A percentile compares a stretch with the other conserved stretches of the same genome.
These are phyloP conservation scores for Muscidifurax raptorellus DNA, from an alignment of 1,140 invertebrate species.

Conservation along the genomic window DNA sequence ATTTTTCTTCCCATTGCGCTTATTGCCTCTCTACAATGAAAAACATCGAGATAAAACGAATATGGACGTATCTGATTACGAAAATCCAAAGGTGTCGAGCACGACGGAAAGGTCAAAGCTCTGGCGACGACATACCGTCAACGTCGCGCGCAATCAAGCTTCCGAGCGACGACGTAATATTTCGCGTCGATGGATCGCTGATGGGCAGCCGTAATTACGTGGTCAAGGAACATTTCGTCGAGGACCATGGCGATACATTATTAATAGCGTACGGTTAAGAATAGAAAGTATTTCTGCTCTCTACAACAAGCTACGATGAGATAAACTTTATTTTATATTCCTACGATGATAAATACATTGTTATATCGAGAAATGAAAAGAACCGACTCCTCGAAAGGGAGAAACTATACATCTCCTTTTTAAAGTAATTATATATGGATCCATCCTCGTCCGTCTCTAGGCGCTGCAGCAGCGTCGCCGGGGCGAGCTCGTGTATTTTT, in stretches of 20 bases:
- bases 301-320: too few species aligned
- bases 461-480: background rate
- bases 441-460: background rate
- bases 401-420: background rate
- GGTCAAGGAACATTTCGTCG: background rate
- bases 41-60: too few species aligned
- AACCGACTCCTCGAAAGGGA: background rate
- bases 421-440: constrained; percentile 1
- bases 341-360: too few species aligned
- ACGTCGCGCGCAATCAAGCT: background rate
- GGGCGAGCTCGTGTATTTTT: constrained; percentile 7
- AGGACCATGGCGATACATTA: background rate
- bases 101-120: background rate
- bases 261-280: too few species aligned
- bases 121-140: too few species aligned
- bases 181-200: constrained; percentile 3
- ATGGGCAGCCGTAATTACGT: constrained; percentile 17
- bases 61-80: background rate
- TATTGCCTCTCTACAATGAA: too few species aligned
- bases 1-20: too few species aligned
- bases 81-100: background rate
- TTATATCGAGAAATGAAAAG: background rate
- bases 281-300: too few species aligned
- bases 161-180: constrained; percentile 1
- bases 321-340: too few species aligned